Base-by-base conservation (phyloP, 30 jellyfish, hydroid and myxozoan species). In the Euphysa ruthae region DNA sequence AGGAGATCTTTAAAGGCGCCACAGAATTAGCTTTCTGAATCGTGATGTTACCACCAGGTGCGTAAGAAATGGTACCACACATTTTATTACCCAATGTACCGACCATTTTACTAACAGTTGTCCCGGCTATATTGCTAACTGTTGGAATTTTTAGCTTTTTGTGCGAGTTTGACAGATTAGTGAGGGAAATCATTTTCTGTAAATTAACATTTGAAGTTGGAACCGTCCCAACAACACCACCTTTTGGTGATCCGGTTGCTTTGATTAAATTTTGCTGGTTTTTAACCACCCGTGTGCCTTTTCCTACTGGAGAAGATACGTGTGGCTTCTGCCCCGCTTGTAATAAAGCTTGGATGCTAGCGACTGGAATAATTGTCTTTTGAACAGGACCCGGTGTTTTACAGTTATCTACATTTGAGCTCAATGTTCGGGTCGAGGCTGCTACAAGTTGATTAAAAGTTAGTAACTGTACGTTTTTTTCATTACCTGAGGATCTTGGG, bases 1-100 rank as follows among this genome's bases (percentile, higher is more conserved):
- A 27, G 8, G 80, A 42, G 49, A 68, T 68, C 49, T 68, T 68
- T 4, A 68, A 73, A 27, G 80, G 80, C 43, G 80, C 80, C 46
- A 68, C 71, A 1, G 69, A n/a, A n/a, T n/a, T n/a, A n/a, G n/a
- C n/a, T 8, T n/a, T 12, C 52, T n/a, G 14, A 12, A 8, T 12
- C n/a, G 52, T 38, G 12, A 38, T n/a, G 52, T n/a, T n/a, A 38
- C 52, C 52, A 12, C 52, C 52, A n/a, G 52, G n/a, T 38, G 52
- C n/a, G n/a, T n/a, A n/a, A n/a, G n/a, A n/a, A n/a, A n/a, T n/a
- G n/a, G n/a, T n/a, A n/a, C n/a, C n/a, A n/a, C n/a, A n/a, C n/a
- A n/a, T n/a, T n/a, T n/a, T n/a, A n/a, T n/a, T n/a, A n/a, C n/a
- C n/a, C n/a, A n/a, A n/a, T n/a, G n/a, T n/a, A n/a, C n/a, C n/a